Evolutionary conservation across 2,113 vertebrate genomes (phyloP).

Genomic region (Nyctibius bracteatus): DNA sequence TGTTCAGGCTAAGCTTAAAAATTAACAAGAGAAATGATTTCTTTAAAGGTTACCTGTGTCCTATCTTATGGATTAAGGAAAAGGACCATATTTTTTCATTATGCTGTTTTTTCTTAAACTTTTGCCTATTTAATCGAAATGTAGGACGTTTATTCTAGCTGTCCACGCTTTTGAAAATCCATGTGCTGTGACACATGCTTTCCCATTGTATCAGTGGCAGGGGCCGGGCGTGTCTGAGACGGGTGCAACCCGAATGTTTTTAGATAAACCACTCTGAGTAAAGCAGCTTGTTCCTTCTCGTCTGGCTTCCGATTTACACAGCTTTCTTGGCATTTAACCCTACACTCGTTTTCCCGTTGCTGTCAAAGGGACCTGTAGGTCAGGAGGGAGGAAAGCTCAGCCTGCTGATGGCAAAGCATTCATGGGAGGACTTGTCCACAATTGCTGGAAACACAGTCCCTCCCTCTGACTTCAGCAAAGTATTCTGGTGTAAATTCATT

Average conservation of each 20-base stretch:
- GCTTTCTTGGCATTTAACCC: not conserved
- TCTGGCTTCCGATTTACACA: not conserved
- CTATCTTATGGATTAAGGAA: not conserved
- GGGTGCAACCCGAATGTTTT: not conserved
- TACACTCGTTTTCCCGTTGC: accelerated
- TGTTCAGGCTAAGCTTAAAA: not conserved
- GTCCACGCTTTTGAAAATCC: not conserved
- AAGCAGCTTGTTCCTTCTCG: not conserved
- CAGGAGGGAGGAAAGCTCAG: not conserved
- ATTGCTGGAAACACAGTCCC: not conserved
- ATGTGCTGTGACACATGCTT: not conserved
- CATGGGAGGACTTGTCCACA: not conserved
- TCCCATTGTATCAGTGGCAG: not conserved
- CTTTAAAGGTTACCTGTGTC: not conserved
- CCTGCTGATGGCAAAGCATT: not conserved
- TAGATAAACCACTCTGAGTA: not conserved
- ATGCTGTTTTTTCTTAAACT: not conserved
- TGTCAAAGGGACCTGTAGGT: not conserved
- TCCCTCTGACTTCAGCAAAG: not conserved
- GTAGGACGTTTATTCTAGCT: not conserved
- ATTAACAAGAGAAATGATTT: not conserved
- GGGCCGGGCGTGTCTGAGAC: accelerated
- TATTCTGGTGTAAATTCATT: not conserved
- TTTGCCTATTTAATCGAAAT: not conserved
- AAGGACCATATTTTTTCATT: not conserved